These are phyloP conservation scores for Actinemys pallida DNA, from an alignment of 2,113 vertebrate genomes.

Conservation along the genomic window DNA sequence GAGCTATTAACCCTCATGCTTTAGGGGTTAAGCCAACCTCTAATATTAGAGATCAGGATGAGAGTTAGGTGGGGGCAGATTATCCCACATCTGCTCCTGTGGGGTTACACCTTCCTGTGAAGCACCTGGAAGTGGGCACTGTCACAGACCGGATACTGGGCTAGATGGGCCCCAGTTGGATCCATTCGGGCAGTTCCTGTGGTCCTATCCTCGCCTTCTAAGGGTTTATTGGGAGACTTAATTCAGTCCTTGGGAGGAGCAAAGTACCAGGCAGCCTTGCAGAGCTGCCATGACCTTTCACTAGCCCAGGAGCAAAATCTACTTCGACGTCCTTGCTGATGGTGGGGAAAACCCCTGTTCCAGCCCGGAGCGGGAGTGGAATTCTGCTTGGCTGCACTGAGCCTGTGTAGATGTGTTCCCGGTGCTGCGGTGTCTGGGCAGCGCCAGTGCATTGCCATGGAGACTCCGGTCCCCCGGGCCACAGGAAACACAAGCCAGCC, in stretches of 20 bases:
- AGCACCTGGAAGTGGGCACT: background rate
- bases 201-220: background rate
- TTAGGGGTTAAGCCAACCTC: background rate
- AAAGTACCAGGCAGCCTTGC: background rate
- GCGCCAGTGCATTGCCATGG: accelerated
- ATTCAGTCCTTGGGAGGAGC: background rate
- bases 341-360: background rate
- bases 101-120: background rate
- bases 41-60: background rate
- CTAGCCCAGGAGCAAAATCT: background rate
- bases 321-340: background rate
- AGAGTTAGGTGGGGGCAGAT: background rate
- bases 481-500: background rate
- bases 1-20: background rate
- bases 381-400: background rate
- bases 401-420: background rate
- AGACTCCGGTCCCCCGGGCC: accelerated
- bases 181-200: background rate
- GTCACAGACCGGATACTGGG: background rate
- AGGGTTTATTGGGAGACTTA: background rate
- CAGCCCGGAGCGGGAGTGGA: too few species aligned
- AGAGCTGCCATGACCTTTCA: background rate
- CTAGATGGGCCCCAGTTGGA: background rate
- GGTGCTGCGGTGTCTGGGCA: background rate
- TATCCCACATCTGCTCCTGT: background rate